A percentile compares a stretch with the other conserved stretches of the same genome.
phyloP scores from a whole-genome alignment of 2,797 vertebrate genomes.

The Lophius americanus region DNA sequence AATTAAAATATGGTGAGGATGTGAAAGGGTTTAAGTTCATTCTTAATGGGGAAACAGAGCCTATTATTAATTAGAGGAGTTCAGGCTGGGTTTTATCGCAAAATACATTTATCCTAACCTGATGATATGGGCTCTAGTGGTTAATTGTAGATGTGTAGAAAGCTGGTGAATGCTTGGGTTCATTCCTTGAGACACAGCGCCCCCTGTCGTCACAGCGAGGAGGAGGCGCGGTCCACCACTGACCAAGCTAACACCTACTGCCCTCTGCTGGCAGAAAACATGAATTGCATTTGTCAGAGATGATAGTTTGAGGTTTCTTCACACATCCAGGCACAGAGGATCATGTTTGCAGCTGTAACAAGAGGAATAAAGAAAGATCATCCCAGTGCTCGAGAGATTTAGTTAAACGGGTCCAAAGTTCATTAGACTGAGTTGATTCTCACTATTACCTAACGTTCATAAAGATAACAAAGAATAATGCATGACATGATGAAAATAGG shows the following conservation, averaged over 20 bases:
- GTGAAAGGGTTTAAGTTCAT: too few species aligned
- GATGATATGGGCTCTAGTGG: neutral
- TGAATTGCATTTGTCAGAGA: slow-evolving; percentile 24
- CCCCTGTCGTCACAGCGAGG: slow-evolving; percentile 56
- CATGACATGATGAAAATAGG: neutral
- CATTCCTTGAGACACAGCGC: slow-evolving; percentile 70
- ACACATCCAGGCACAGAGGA: slow-evolving; percentile 23
- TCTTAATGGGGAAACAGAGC: slow-evolving; percentile 2
- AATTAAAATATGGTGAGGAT: too few species aligned
- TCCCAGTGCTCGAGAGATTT: slow-evolving; percentile 41
- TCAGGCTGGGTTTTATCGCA: neutral
- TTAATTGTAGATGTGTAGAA: neutral
- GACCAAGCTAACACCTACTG: slow-evolving; percentile 36
- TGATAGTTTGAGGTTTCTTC: slow-evolving; percentile 1
- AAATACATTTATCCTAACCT: neutral
- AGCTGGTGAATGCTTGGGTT: slow-evolving; percentile 4
- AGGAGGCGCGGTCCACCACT: neutral
- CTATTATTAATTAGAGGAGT: neutral
- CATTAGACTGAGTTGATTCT: slow-evolving; percentile 47
- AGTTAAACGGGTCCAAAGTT: slow-evolving; percentile 42
- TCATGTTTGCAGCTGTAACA: slow-evolving; percentile 40
- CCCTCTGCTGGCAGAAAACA: slow-evolving; percentile 54
- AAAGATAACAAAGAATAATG: neutral
- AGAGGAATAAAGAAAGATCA: slow-evolving; percentile 58
- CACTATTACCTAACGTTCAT: neutral